phyloP scores from a whole-genome alignment of 2,113 vertebrate genomes.

The Aspiorhynchus laticeps region DNA sequence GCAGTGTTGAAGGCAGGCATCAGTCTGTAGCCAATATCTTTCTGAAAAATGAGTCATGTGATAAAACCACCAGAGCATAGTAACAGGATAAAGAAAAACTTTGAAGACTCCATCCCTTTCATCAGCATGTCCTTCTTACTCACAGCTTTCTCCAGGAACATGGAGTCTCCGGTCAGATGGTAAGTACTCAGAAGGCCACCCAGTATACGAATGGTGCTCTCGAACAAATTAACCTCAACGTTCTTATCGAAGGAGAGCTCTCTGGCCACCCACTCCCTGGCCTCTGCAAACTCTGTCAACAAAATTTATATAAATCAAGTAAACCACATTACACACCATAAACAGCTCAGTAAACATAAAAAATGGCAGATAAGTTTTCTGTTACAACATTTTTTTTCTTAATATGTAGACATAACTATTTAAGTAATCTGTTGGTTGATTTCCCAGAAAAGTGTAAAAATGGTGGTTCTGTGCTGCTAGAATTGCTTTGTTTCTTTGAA shows the following conservation, averaged over 20 bases:
- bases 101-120: not conserved
- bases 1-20: slow-evolving; percentile 95
- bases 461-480: too few relatives aligned
- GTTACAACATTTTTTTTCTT: too few relatives aligned
- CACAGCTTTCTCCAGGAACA: slow-evolving; percentile 94
- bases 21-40: slow-evolving; percentile 88
- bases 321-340: not conserved
- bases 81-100: not conserved
- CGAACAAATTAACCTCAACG: slow-evolving; percentile 96
- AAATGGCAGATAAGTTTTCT: too few relatives aligned
- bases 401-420: not conserved
- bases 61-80: not conserved
- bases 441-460: too few relatives aligned
- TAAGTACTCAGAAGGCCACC: slow-evolving; percentile 91
- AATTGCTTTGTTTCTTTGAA: too few relatives aligned
- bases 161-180: slow-evolving; percentile 85
- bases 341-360: not conserved
- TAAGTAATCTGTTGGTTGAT: not conserved
- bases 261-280: slow-evolving; percentile 83
- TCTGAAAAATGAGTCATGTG: slow-evolving; percentile 69
- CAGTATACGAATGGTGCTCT: slow-evolving; percentile 94
- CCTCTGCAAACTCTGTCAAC: slow-evolving; percentile 87
- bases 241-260: slow-evolving; percentile 85
- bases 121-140: slow-evolving; percentile 62
- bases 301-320: not conserved